phyloP scores from a whole-genome alignment of 2,888 invertebrate species.

The Morpho helenor region DNA sequence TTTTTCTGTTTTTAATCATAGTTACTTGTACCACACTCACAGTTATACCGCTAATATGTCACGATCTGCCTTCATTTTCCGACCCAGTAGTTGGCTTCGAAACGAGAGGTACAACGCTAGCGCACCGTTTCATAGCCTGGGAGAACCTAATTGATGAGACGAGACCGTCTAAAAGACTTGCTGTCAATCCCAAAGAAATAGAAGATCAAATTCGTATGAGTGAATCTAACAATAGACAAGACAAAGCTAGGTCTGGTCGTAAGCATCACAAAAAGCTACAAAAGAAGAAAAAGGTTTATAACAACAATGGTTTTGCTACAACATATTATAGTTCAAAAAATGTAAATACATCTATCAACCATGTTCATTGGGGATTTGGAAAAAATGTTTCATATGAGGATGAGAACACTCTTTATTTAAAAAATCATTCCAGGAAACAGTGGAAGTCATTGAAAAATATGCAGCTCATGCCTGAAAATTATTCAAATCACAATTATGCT shows the following conservation, averaged over 20 bases:
- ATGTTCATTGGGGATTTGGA: slow-evolving; percentile 79
- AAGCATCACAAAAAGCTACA: slow-evolving; percentile 54
- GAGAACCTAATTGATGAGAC: slow-evolving; percentile 89
- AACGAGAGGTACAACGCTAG: slow-evolving; percentile 91
- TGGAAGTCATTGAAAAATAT: slow-evolving; percentile 81
- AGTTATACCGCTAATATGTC: slow-evolving; percentile 62
- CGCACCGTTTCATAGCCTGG: slow-evolving; percentile 90
- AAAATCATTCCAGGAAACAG: slow-evolving; percentile 77
- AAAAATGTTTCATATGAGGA: slow-evolving; percentile 78
- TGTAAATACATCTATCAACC: slow-evolving; percentile 52
- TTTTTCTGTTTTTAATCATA: slow-evolving; percentile 60
- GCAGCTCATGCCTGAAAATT: slow-evolving; percentile 59
- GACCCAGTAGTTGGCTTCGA: slow-evolving; percentile 96
- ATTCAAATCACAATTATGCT: slow-evolving; percentile 57
- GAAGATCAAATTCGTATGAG: slow-evolving; percentile 74
- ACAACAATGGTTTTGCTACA: slow-evolving; percentile 50
- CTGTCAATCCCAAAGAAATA: slow-evolving; percentile 85
- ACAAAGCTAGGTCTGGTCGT: slow-evolving; percentile 53
- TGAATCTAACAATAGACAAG: slow-evolving; percentile 54
- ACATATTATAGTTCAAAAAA: slow-evolving; percentile 42
- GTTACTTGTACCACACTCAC: slow-evolving; percentile 60
- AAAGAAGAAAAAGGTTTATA: slow-evolving; percentile 58
- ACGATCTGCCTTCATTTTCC: slow-evolving; percentile 85
- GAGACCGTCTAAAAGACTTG: slow-evolving; percentile 82
- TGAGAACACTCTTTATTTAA: slow-evolving; percentile 70